phyloP scores from a whole-genome alignment of 2,888 invertebrate genomes.

The Drosophila lacicola region DNA sequence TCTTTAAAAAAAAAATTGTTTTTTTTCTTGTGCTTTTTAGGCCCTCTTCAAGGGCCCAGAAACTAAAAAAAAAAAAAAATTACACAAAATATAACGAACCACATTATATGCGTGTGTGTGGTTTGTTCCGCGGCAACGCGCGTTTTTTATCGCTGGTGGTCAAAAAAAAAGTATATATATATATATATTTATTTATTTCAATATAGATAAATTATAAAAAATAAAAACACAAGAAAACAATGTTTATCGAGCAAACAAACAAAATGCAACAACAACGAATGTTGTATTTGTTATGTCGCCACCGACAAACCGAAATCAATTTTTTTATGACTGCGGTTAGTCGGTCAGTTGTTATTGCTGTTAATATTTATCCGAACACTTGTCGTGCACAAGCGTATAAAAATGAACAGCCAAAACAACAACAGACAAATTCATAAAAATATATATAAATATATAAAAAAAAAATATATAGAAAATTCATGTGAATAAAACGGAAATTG shows the following conservation, averaged over 20 bases:
- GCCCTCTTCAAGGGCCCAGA: conserved; percentile 3
- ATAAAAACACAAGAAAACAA: conserved; percentile 24
- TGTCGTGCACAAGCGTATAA: conserved; percentile 22
- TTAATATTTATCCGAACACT: conserved; percentile 69
- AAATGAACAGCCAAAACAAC: background rate
- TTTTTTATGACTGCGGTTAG: conserved; percentile 65
- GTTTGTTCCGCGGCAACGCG: conserved; percentile 7
- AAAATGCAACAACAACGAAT: conserved; percentile 10
- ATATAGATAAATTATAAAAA: conserved; percentile 13
- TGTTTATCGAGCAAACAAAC: conserved; percentile 45
- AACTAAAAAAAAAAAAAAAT: background rate
- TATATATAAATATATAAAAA: no score
- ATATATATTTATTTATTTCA: conserved; percentile 1
- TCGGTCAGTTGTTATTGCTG: conserved; percentile 42
- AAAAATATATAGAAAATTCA: conserved; percentile 1
- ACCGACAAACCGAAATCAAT: conserved; percentile 44
- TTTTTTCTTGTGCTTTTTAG: background rate
- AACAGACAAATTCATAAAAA: conserved; percentile 9
- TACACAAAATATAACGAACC: conserved; percentile 4
- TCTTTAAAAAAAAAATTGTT: background rate
- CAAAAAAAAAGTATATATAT: conserved; percentile 19
- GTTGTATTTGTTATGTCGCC: conserved; percentile 42
- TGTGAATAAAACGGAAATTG: conserved; percentile 12
- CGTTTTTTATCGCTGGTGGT: conserved; percentile 41
- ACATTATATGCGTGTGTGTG: conserved; percentile 16